Evolutionary conservation across 2,797 vertebrate genomes (phyloP).

Genomic region (Aldrovandia affinis): DNA sequence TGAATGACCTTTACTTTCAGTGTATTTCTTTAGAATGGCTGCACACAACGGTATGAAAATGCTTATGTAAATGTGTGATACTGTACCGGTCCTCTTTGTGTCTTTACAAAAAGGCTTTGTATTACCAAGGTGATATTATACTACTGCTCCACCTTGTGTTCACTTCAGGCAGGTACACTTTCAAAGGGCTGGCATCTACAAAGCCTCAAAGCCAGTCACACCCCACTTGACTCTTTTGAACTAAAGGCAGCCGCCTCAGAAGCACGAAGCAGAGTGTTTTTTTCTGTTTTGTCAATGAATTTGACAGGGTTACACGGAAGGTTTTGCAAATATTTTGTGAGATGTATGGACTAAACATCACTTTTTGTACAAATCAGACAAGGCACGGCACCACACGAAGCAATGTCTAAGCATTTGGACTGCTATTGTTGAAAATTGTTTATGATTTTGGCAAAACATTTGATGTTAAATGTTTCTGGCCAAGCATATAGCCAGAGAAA

Average conservation of each 20-base stretch:
- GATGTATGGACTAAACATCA: background rate
- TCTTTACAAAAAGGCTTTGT: background rate
- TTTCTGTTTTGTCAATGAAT: background rate
- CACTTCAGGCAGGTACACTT: slow-evolving; percentile 20
- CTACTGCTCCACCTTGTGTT: slow-evolving; percentile 62
- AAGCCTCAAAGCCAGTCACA: background rate
- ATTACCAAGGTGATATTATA: slow-evolving; percentile 7
- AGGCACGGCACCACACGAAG: background rate
- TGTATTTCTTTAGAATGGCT: background rate
- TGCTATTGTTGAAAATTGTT: background rate
- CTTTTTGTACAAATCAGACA: background rate
- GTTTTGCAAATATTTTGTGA: background rate
- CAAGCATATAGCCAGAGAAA: too few species aligned
- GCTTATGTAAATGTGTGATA: background rate
- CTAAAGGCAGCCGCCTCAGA: background rate
- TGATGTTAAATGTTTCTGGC: too few species aligned
- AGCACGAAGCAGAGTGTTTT: background rate
- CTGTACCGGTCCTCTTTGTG: background rate
- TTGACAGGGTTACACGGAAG: background rate
- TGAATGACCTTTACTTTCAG: background rate
- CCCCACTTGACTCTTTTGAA: background rate
- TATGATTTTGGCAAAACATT: too few species aligned
- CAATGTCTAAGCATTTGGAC: background rate
- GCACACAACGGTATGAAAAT: background rate
- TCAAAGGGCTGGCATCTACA: too few species aligned